phyloP scores from a whole-genome alignment of 2,797 vertebrate genomes.

The Coccyzus lansbergi region DNA sequence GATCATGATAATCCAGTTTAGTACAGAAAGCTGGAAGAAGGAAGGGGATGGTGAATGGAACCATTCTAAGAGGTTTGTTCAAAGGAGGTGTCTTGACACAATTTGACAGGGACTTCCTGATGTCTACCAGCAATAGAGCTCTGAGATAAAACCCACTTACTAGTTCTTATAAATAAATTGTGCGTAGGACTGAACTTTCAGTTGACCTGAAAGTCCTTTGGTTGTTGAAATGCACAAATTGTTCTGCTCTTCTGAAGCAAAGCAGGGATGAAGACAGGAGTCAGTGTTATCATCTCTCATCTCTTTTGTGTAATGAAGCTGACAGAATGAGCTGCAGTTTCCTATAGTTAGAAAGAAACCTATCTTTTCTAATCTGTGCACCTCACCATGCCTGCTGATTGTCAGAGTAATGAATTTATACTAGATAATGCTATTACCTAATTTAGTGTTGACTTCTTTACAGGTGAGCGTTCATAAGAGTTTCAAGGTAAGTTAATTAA shows the following conservation, averaged over 20 bases:
- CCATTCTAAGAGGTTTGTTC: not conserved
- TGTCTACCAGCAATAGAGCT: not conserved
- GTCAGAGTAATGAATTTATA: conserved; percentile 27
- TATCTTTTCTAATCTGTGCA: not conserved
- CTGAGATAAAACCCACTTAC: not conserved
- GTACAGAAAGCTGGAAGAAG: not conserved
- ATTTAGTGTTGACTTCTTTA: conserved; percentile 29
- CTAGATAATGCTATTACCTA: conserved; percentile 49
- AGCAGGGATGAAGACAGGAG: not conserved
- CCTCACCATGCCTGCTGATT: not conserved
- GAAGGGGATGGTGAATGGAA: not conserved
- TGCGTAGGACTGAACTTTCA: not conserved
- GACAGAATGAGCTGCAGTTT: not conserved
- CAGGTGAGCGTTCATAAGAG: not conserved
- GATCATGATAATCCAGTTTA: not conserved
- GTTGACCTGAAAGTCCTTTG: not conserved
- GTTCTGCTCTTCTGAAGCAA: not conserved
- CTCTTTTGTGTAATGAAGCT: not conserved
- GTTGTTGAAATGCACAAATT: not conserved
- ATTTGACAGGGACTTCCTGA: not conserved
- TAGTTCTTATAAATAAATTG: not conserved
- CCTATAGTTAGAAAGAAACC: not conserved
- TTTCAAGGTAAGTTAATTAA: conserved; percentile 53
- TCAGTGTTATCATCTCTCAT: not conserved
- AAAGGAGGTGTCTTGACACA: not conserved